Percentiles rank a stretch among this genome's conserved stretches.
These are phyloP conservation scores for Nansenia antarctica DNA, from an alignment of 2,113 vertebrate genomes.

Conservation along the genomic window DNA sequence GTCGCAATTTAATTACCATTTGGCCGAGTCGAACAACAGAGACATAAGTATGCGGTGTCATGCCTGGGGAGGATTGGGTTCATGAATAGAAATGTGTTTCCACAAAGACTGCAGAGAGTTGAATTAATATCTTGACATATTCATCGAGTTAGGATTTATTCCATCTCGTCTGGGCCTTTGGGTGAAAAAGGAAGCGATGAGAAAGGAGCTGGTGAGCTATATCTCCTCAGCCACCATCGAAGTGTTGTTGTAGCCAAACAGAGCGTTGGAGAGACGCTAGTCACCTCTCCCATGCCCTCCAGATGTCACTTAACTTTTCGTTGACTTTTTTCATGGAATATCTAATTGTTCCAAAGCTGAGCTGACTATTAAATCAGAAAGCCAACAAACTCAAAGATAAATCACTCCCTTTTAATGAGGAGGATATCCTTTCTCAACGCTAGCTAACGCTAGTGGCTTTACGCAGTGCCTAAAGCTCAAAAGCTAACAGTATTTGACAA, in stretches of 20 bases:
- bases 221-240: neutral
- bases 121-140: constrained; percentile 62
- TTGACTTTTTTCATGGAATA: constrained; percentile 12
- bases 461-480: constrained; percentile 11
- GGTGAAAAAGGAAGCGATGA: constrained; percentile 47
- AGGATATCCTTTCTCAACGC: neutral
- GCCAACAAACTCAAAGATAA: neutral
- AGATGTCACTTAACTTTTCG: neutral
- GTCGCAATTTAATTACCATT: constrained; percentile 69
- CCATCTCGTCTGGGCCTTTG: constrained; percentile 41
- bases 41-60: constrained; percentile 59
- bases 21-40: constrained; percentile 59
- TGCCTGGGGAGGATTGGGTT: constrained; percentile 50
- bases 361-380: neutral
- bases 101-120: constrained; percentile 51
- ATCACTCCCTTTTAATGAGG: neutral
- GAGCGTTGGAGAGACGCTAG: neutral
- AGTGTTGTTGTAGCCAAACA: neutral
- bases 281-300: constrained; percentile 30
- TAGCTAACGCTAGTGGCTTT: neutral
- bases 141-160: constrained; percentile 54
- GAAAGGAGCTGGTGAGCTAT: constrained; percentile 50
- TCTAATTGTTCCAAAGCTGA: constrained; percentile 13
- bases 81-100: constrained; percentile 66
- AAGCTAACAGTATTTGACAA: constrained; percentile 38